Conservation (phyloP, 1,140 invertebrate species). For the Polypedilum vanderplanki region DNA sequence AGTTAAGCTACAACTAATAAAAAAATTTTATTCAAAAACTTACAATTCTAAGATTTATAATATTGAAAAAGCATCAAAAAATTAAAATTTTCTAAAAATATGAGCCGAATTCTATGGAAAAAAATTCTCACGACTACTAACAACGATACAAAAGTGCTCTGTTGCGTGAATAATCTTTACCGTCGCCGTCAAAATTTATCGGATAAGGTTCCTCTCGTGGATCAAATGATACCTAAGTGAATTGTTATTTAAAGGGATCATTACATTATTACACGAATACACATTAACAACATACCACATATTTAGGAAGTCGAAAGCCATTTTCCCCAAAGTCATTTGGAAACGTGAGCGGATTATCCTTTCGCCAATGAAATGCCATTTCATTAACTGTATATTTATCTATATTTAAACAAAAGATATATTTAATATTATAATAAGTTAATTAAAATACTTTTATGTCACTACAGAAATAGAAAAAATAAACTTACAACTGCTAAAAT, state of each 20-base stretch:
- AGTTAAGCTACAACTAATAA: neutral
- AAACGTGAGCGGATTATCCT: conserved; percentile 47
- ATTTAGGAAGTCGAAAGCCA: conserved; percentile 51
- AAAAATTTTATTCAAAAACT: neutral
- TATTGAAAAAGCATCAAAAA: neutral
- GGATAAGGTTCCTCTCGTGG: conserved; percentile 29
- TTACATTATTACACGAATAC: neutral
- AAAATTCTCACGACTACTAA: conserved; percentile 20
- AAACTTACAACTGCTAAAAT: conserved; percentile 56
- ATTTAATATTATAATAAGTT: conserved; percentile 30
- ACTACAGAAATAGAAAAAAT: neutral
- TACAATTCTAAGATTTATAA: neutral
- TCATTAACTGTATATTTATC: conserved; percentile 53
- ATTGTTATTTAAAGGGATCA: neutral
- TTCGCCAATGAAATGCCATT: conserved; percentile 52
- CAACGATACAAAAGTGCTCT: neutral
- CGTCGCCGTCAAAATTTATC: conserved; percentile 32
- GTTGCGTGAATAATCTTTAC: conserved; percentile 30
- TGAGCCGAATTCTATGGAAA: too few relatives aligned
- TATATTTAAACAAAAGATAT: conserved; percentile 36
- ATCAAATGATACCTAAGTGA: conserved; percentile 30
- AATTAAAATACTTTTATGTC: conserved; percentile 8
- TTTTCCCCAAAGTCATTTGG: conserved; percentile 48
- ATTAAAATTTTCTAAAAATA: conserved; percentile 13
- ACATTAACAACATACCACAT: conserved; percentile 44